A percentile compares a stretch with the other conserved stretches of the same genome.
These are phyloP conservation scores for Notodonta dromedarius DNA, from an alignment of 2,888 invertebrate species.

Conservation along the genomic window DNA sequence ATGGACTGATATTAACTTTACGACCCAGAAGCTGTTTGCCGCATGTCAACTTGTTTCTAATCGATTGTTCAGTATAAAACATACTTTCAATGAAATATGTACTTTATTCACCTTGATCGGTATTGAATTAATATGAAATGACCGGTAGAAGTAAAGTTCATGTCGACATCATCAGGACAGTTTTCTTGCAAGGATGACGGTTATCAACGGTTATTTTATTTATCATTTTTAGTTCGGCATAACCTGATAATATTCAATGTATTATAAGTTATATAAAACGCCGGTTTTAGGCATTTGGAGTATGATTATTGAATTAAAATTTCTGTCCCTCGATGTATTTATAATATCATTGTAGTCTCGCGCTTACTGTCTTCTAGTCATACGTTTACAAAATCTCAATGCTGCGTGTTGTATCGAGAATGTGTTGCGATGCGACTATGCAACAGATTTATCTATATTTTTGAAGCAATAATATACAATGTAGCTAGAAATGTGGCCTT, in stretches of 20 bases:
- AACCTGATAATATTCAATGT: conserved; percentile 13
- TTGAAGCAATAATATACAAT: conserved; percentile 54
- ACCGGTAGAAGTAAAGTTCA: neutral
- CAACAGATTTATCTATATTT: conserved; percentile 39
- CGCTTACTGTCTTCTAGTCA: conserved; percentile 46
- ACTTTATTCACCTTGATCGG: conserved; percentile 25
- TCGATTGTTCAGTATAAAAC: conserved; percentile 7
- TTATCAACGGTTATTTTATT: conserved; percentile 9
- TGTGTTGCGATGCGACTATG: conserved; percentile 1
- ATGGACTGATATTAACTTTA: conserved; percentile 41
- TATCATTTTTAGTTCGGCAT: too few species aligned
- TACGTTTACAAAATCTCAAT: conserved; percentile 33
- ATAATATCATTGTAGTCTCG: conserved; percentile 21
- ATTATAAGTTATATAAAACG: conserved; percentile 17
- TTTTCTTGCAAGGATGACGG: neutral
- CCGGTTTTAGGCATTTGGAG: conserved; percentile 20
- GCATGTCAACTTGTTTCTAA: conserved; percentile 24
- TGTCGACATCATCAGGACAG: neutral
- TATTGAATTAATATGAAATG: neutral
- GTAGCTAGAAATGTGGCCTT: conserved; percentile 55
- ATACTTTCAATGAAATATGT: conserved; percentile 24
- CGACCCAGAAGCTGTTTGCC: conserved; percentile 30
- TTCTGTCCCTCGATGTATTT: conserved; percentile 21
- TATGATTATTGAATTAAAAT: conserved; percentile 18
- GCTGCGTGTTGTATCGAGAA: conserved; percentile 10